phyloP scores from a whole-genome alignment of 23 tunicate genomes.

The Ciona savignyi region DNA sequence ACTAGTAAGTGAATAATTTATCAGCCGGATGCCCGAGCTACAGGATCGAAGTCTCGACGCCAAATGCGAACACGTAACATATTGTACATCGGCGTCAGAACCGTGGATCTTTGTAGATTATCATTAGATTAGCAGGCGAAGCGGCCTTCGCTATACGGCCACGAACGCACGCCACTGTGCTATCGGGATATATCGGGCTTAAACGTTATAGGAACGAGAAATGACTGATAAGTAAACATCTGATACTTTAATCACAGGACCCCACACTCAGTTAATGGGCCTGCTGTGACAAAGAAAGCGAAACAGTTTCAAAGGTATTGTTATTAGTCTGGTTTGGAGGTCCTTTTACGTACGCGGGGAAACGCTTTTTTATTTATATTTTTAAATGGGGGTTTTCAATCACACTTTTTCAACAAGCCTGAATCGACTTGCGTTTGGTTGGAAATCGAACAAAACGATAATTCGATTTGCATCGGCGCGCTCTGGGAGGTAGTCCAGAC shows the following conservation, averaged over 20 bases:
- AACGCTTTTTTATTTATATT: no score
- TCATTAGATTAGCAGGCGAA: no score
- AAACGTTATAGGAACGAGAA: neutral
- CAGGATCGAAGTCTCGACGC: neutral
- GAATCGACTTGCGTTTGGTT: neutral
- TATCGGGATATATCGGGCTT: neutral
- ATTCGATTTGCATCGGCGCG: neutral
- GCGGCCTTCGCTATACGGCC: no score
- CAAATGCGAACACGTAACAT: neutral
- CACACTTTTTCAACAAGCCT: neutral
- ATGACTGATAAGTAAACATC: neutral
- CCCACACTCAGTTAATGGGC: no score
- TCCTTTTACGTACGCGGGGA: no score
- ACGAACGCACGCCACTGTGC: no score
- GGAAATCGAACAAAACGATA: neutral
- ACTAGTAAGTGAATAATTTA: conserved; percentile 9
- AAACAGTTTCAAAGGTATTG: no score
- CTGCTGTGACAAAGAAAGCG: no score
- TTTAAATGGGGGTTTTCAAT: neutral
- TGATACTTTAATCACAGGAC: neutral
- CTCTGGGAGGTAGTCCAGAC: neutral
- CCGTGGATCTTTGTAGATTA: no score
- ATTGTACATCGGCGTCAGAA: no score
- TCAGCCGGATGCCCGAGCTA: neutral
- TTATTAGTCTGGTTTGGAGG: no score